These are phyloP conservation scores for Columba janthina DNA, from an alignment of 2,113 vertebrate genomes.

Conservation along the genomic window DNA sequence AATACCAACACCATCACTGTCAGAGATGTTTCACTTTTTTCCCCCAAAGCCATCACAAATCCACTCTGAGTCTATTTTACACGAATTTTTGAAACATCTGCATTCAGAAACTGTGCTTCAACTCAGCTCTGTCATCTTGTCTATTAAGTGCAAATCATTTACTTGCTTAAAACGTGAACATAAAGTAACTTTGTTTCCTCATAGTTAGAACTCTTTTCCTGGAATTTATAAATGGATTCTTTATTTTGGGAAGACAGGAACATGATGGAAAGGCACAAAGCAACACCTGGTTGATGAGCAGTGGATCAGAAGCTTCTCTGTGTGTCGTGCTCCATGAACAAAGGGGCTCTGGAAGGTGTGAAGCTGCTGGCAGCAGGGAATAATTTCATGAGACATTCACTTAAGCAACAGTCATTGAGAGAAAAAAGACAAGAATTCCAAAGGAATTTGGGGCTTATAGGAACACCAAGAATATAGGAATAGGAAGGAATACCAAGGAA, in stretches of 20 bases:
- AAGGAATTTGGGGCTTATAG: not conserved
- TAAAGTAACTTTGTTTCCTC: not conserved
- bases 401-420: not conserved
- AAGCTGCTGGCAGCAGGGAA: not conserved
- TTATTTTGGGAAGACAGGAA: not conserved
- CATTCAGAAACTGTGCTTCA: not conserved
- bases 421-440: not conserved
- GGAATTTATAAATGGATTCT: not conserved
- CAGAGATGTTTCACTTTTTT: constrained; percentile 9
- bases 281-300: not conserved
- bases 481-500: not conserved
- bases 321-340: not conserved
- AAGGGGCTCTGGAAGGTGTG: not conserved
- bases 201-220: not conserved
- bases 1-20: not conserved
- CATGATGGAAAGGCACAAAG: not conserved
- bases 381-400: not conserved
- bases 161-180: not conserved
- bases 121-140: constrained; percentile 9
- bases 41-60: not conserved
- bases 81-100: not conserved
- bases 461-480: not conserved
- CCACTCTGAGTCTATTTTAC: not conserved
- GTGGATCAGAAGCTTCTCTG: not conserved
- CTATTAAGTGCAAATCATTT: constrained; percentile 11